These are phyloP conservation scores for Galemys pyrenaicus DNA, from an alignment of 2,113 vertebrate species.

Conservation along the genomic window DNA sequence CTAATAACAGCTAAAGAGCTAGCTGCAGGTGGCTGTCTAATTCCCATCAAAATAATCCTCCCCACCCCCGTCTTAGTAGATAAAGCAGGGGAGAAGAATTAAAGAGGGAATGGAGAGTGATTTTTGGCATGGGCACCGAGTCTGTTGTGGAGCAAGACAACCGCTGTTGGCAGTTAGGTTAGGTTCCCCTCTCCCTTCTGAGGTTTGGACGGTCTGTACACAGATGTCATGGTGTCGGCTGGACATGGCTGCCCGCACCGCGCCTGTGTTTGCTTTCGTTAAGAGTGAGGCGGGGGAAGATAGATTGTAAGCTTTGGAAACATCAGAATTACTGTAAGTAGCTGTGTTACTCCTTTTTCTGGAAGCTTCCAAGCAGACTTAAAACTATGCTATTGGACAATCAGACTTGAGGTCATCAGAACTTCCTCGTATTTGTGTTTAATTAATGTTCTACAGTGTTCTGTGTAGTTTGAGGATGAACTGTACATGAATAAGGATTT, in stretches of 20 bases:
- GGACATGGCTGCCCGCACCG: conserved; percentile 69
- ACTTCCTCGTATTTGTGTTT: background rate
- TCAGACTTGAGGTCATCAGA: conserved; percentile 34
- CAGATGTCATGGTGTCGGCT: conserved; percentile 36
- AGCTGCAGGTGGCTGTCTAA: conserved; percentile 86
- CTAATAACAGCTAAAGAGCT: conserved; percentile 80
- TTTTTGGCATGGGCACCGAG: conserved; percentile 65
- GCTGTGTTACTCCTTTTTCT: conserved; percentile 4
- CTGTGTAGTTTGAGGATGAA: background rate
- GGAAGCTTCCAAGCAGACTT: conserved; percentile 63
- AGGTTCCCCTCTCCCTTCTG: conserved; percentile 55
- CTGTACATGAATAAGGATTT: background rate
- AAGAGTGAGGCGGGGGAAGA: background rate
- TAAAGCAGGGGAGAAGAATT: conserved; percentile 79
- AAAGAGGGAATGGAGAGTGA: conserved; percentile 54
- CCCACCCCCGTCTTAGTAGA: conserved; percentile 65
- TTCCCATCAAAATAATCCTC: conserved; percentile 84
- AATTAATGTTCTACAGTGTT: background rate
- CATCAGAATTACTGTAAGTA: conserved; percentile 39
- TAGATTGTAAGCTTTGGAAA: conserved; percentile 37
- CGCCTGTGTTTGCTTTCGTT: conserved; percentile 61
- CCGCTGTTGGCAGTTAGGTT: conserved; percentile 67
- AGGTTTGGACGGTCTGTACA: conserved; percentile 5
- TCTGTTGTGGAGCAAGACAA: conserved; percentile 72
- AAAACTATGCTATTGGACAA: conserved; percentile 57